Base-by-base conservation (phyloP, 1,140 invertebrate genomes). In the Leptoteleia sp. region DNA sequence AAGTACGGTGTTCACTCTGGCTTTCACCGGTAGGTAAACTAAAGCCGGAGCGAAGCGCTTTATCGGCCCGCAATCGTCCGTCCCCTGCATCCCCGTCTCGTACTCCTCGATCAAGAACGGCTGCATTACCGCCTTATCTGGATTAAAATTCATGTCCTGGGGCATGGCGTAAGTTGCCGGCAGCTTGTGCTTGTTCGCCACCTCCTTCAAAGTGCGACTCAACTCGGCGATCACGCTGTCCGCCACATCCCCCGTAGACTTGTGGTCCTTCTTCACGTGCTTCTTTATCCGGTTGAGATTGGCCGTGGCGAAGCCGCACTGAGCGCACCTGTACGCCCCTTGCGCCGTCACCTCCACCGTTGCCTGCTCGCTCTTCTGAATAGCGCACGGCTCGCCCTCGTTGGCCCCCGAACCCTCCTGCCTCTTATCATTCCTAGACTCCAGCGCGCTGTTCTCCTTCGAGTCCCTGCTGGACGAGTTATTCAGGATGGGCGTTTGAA, bases 1-100 rank as follows among this genome's bases (percentile, higher is more conserved):
- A 78, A 97, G 91, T 61, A 93, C 92, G 82, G 93, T 92, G 79
- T 92, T 93, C 73, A 97, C 92, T 85, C 95, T 93, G 77, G 95
- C 93, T 76, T 94, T 93, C 57, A 98, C 96, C 35, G 97, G 97
- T 84, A 98, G 91, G 89, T 97, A 97, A 83, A 98, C 95, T 57
- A 98, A 90, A 54, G 96, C 96, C 17, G 97, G 96, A 61, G 96
- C 93, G 88, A 98, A 94, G 71, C 79, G 88, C 82, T 82, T 88
- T 61, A 83, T 78, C 62, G 67, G 76, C 45, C 35, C 80, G 8
- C 85, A 88, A 7, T 85, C 82, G 38, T 84, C 85, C 29, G 76
- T 72, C 3, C 54, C 76, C 40, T 81, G 80, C 75, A 75, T 48
- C 1, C 64, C 65, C 31, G 70, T 57, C 13, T 88, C 83, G 9